phyloP scores from a whole-genome alignment of 2,888 invertebrate genomes.

The Oscheius sp. region DNA sequence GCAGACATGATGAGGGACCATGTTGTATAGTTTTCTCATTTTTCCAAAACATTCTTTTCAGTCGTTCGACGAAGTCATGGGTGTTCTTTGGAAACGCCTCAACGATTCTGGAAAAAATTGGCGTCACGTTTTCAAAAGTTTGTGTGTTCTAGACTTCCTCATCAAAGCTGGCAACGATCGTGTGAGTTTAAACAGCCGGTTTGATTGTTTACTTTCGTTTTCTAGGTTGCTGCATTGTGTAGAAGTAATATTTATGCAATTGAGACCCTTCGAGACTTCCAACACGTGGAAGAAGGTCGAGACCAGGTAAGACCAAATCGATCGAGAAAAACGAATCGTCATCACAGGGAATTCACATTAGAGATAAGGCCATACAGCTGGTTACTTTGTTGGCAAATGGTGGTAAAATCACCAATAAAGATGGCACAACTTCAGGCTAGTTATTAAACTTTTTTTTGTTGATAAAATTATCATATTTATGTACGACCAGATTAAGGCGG shows the following conservation, averaged over 20 bases:
- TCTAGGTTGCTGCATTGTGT: conserved; percentile 86
- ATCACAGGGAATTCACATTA: conserved; percentile 44
- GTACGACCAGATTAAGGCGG: not conserved
- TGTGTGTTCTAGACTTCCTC: conserved; percentile 92
- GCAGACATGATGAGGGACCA: conserved; percentile 99
- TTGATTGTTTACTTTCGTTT: conserved; percentile 12
- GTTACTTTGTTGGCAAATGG: conserved; percentile 82
- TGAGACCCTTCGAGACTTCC: conserved; percentile 91
- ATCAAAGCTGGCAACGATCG: conserved; percentile 98
- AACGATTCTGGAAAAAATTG: conserved; percentile 99
- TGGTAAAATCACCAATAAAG: conserved; percentile 91
- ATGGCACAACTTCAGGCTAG: conserved; percentile 79
- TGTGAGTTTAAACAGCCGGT: conserved; percentile 64
- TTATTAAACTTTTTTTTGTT: conserved; percentile 85
- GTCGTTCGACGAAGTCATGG: conserved; percentile 99
- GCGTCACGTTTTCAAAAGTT: conserved; percentile 97
- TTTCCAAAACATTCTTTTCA: not conserved
- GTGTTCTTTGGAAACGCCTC: conserved; percentile 98
- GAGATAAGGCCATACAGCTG: conserved; percentile 88
- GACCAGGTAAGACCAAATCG: conserved; percentile 83
- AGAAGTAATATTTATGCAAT: conserved; percentile 99
- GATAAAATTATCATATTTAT: conserved; percentile 74
- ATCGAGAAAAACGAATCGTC: too few relatives aligned
- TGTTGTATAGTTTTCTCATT: conserved; percentile 74
- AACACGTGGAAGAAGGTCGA: conserved; percentile 95